Evolutionary conservation across 2,113 vertebrate genomes (phyloP).

Genomic region (Stigmatopora argus): DNA sequence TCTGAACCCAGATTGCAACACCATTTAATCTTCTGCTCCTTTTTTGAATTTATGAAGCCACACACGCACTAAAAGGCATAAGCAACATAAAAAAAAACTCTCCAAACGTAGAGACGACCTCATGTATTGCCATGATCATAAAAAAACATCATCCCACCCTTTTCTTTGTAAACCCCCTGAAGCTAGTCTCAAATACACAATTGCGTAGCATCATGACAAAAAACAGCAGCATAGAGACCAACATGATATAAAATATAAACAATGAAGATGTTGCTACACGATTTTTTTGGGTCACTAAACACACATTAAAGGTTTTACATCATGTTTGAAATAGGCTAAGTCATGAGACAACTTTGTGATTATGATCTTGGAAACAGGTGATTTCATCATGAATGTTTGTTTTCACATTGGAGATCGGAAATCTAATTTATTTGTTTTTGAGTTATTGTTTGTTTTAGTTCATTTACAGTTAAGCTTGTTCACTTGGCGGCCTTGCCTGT

Average conservation of each 20-base stretch:
- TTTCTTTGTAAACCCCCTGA: slow-evolving; percentile 26
- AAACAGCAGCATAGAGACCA: slow-evolving; percentile 14
- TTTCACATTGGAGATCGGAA: background rate
- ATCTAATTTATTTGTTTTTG: background rate
- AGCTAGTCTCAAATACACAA: slow-evolving; percentile 12
- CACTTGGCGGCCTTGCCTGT: no score
- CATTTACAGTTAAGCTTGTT: no score
- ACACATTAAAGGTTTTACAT: background rate
- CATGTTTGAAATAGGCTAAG: background rate
- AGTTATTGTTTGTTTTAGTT: background rate
- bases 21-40: background rate
- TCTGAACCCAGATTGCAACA: background rate
- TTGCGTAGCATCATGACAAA: slow-evolving; percentile 1
- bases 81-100: background rate
- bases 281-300: background rate
- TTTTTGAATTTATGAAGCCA: slow-evolving; percentile 40
- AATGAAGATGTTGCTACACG: slow-evolving; percentile 5
- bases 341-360: background rate
- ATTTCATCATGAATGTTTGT: background rate
- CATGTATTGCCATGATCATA: slow-evolving; percentile 43
- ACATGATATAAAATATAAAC: slow-evolving; percentile 17
- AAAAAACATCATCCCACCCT: slow-evolving; percentile 52
- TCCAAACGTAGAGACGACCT: slow-evolving; percentile 15
- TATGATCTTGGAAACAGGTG: background rate
- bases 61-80: slow-evolving; percentile 8